Conservation (phyloP, 2,797 vertebrate species). For the Heliangelus exortis region DNA sequence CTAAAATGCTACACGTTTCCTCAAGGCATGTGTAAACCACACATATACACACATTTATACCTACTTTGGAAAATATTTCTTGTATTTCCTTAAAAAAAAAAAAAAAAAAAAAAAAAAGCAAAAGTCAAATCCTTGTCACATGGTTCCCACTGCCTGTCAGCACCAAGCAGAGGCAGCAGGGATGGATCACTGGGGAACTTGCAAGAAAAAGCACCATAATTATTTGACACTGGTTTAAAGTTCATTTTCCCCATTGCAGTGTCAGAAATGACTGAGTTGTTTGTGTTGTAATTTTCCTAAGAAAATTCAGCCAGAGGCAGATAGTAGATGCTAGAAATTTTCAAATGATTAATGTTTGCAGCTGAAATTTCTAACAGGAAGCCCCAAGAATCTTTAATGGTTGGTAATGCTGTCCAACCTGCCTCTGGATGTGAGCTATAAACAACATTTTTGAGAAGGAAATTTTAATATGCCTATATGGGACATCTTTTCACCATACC, state of each 20-base stretch:
- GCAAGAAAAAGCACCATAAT: neutral
- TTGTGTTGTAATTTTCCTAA: neutral
- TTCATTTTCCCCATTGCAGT: neutral
- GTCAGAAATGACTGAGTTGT: neutral
- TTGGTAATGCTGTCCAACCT: neutral
- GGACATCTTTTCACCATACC: neutral
- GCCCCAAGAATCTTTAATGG: neutral
- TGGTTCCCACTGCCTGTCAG: neutral
- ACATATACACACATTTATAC: neutral
- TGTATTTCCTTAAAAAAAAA: neutral
- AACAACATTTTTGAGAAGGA: neutral
- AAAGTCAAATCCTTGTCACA: neutral
- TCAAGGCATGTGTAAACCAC: neutral
- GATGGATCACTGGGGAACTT: neutral
- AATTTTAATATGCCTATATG: neutral
- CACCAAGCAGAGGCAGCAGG: neutral
- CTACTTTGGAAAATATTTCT: neutral
- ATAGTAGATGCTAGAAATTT: neutral
- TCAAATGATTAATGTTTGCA: conserved; percentile 2
- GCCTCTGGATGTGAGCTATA: neutral
- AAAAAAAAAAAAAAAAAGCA: neutral
- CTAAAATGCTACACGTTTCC: neutral
- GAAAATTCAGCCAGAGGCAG: neutral
- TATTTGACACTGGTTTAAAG: neutral
- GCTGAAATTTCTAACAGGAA: neutral